These are phyloP conservation scores for Leptobrachium ailaonicum DNA, from an alignment of 2,113 vertebrate genomes.

Conservation along the genomic window DNA sequence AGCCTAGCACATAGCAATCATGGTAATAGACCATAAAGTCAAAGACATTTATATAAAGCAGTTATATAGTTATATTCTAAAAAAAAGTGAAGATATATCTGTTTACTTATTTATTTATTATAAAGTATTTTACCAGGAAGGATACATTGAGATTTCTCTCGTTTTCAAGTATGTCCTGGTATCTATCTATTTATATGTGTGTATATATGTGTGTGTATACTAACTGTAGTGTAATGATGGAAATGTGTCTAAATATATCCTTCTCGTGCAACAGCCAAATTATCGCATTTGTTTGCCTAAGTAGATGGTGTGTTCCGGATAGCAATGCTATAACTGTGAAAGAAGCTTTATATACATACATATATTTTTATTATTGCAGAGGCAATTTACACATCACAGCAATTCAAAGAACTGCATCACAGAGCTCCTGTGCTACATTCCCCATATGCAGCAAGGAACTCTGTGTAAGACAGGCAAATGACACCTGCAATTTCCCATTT, in stretches of 20 bases:
- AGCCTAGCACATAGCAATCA: neutral
- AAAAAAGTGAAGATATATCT: neutral
- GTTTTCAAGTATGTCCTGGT: too few species aligned
- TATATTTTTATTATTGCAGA: too few species aligned
- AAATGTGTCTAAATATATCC: slow-evolving; percentile 25
- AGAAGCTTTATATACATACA: too few species aligned
- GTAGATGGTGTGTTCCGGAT: slow-evolving; percentile 34
- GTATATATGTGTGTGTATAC: slow-evolving; percentile 15
- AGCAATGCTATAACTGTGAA: neutral
- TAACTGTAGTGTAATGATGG: slow-evolving; percentile 6
- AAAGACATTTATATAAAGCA: slow-evolving; percentile 21
- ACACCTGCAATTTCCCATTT: too few species aligned
- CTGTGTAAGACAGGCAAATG: too few species aligned
- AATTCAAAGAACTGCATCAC: too few species aligned
- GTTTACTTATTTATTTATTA: neutral
- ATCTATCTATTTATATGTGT: slow-evolving; percentile 21
- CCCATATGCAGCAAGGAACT: too few species aligned
- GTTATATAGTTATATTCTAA: too few species aligned
- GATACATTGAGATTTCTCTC: too few species aligned
- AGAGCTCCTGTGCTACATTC: too few species aligned
- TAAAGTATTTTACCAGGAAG: neutral
- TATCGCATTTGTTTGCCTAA: slow-evolving; percentile 33
- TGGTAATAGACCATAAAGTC: neutral
- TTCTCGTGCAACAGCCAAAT: slow-evolving; percentile 29
- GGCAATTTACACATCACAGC: too few species aligned